phyloP scores from a whole-genome alignment of 2,113 vertebrate genomes.

The Peromyscus leucopus region DNA sequence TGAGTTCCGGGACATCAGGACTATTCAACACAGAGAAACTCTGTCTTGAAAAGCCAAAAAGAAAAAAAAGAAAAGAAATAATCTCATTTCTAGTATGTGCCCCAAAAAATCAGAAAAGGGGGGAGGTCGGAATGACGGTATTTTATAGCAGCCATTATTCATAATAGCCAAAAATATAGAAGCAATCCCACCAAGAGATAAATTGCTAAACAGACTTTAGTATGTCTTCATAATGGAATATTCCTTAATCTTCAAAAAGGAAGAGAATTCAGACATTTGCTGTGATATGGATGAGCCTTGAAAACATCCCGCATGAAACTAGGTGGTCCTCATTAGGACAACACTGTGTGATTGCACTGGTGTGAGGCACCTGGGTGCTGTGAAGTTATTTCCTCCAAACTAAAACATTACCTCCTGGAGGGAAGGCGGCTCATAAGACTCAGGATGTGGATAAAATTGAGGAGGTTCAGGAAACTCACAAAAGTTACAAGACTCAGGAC shows the following conservation, averaged over 20 bases:
- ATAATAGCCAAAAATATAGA: background rate
- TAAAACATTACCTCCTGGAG: background rate
- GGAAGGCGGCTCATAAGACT: background rate
- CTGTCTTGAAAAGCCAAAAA: background rate
- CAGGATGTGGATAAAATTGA: background rate
- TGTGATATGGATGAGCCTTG: background rate
- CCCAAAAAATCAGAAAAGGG: background rate
- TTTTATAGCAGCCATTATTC: background rate
- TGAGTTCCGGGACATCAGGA: background rate
- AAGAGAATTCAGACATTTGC: background rate
- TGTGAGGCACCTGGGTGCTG: background rate
- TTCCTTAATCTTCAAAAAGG: background rate
- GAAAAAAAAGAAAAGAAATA: too few relatives aligned
- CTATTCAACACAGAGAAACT: background rate
- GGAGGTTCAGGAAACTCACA: background rate
- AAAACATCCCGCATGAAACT: background rate
- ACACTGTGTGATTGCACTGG: background rate
- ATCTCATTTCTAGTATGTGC: background rate
- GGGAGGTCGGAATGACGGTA: background rate
- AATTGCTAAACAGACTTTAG: background rate
- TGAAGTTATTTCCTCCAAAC: background rate
- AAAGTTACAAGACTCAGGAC: background rate
- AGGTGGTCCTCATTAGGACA: background rate
- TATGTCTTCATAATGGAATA: background rate
- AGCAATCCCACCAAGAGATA: background rate